Conservation (phyloP, 2,797 vertebrate genomes). For the Emys orbicularis region DNA sequence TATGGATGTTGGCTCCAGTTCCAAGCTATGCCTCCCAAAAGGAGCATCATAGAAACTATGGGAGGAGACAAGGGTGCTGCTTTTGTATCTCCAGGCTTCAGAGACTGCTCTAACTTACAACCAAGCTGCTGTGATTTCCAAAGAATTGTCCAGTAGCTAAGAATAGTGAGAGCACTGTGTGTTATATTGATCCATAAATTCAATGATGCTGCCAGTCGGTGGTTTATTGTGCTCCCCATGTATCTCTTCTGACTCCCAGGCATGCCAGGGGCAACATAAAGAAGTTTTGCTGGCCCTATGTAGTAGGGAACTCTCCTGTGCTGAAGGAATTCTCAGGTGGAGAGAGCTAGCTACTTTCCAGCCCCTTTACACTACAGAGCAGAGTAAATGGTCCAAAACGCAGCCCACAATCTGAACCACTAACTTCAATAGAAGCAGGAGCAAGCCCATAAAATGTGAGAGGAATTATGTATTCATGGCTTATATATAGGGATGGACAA, state of each 20-base stretch:
- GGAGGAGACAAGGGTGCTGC: not conserved
- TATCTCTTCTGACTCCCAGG: not conserved
- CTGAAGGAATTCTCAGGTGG: not conserved
- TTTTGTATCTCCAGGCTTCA: not conserved
- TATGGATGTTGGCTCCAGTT: not conserved
- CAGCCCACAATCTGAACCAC: not conserved
- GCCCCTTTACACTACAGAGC: not conserved
- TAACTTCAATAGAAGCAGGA: slow-evolving; percentile 12
- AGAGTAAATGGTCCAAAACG: not conserved
- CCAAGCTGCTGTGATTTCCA: not conserved
- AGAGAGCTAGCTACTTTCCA: not conserved
- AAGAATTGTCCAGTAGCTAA: not conserved
- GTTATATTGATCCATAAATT: not conserved
- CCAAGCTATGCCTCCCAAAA: not conserved
- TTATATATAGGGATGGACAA: not conserved
- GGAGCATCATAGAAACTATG: not conserved
- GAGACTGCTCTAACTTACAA: not conserved
- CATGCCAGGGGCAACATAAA: not conserved
- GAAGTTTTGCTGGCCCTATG: not conserved
- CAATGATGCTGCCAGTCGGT: fast-evolving
- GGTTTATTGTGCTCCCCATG: not conserved
- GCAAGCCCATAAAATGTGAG: not conserved
- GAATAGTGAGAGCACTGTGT: not conserved
- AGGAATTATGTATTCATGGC: not conserved
- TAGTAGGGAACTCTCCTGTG: not conserved